These are phyloP conservation scores for Prosapia bicincta DNA, from an alignment of 2,888 invertebrate genomes.

Conservation along the genomic window DNA sequence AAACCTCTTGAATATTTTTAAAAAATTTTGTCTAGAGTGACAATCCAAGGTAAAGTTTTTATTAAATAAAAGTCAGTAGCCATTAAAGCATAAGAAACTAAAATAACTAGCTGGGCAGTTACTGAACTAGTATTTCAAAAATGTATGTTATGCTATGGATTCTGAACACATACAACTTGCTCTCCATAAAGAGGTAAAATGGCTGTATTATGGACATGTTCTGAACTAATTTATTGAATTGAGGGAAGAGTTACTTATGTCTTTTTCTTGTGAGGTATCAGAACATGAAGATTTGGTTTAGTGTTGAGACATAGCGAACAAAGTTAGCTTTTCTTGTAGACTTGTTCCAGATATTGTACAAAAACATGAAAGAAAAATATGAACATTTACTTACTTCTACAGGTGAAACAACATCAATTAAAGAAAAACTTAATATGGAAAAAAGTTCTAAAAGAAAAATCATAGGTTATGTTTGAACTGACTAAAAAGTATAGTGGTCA, in stretches of 20 bases:
- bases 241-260: neutral
- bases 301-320: neutral
- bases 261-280: slow-evolving; percentile 9
- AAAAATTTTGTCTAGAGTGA: neutral
- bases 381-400: neutral
- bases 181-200: neutral
- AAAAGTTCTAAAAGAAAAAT: neutral
- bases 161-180: neutral
- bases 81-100: slow-evolving; percentile 12
- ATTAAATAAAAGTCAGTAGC: neutral
- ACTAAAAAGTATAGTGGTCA: too few relatives aligned
- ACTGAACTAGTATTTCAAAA: slow-evolving; percentile 23
- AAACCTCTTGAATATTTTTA: slow-evolving; percentile 30
- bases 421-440: too few relatives aligned
- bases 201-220: neutral
- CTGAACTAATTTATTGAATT: neutral
- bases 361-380: neutral
- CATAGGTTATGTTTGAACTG: neutral
- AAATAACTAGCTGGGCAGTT: neutral
- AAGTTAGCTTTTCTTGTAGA: neutral
- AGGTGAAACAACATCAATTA: too few relatives aligned
- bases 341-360: neutral
- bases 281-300: neutral
- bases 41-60: neutral
- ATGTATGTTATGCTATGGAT: slow-evolving; percentile 17